These are phyloP conservation scores for Bombus affinis DNA, from an alignment of 1,140 invertebrate species.

Conservation along the genomic window DNA sequence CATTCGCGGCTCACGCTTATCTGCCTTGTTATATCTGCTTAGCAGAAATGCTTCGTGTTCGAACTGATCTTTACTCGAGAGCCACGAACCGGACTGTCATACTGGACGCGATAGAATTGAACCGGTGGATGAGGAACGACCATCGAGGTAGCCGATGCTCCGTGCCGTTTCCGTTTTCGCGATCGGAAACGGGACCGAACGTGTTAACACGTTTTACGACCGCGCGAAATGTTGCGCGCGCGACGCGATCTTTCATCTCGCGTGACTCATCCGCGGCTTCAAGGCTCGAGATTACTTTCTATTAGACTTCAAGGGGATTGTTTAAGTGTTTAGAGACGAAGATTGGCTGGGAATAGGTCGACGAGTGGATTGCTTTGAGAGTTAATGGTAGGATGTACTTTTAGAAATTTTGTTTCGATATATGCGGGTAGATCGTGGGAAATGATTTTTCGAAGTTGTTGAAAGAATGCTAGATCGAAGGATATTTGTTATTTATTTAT, in stretches of 20 bases:
- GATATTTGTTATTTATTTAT: too few species aligned
- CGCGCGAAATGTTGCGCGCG: too few species aligned
- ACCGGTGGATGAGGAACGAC: constrained; percentile 6
- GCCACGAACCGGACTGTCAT: constrained; percentile 5
- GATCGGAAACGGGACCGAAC: neutral
- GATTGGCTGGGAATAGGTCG: neutral
- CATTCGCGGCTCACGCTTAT: constrained; percentile 55
- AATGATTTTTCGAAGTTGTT: too few species aligned
- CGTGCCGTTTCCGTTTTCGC: neutral
- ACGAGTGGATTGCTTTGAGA: neutral
- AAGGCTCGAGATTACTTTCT: neutral
- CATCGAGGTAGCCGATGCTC: too few species aligned
- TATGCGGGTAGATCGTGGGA: too few species aligned
- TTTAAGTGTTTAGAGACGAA: neutral
- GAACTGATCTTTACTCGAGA: constrained; percentile 34
- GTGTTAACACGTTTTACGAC: constrained; percentile 28
- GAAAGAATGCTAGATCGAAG: too few species aligned
- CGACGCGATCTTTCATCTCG: constrained; percentile 19
- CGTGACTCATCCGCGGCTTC: neutral
- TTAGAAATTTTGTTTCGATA: too few species aligned
- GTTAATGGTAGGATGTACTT: neutral
- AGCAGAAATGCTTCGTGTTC: constrained; percentile 36
- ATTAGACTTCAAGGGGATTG: neutral
- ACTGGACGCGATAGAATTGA: constrained; percentile 15
- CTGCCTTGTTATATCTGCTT: constrained; percentile 55